These are phyloP conservation scores for Lerema accius DNA, from an alignment of 1,140 invertebrate genomes.

Conservation along the genomic window DNA sequence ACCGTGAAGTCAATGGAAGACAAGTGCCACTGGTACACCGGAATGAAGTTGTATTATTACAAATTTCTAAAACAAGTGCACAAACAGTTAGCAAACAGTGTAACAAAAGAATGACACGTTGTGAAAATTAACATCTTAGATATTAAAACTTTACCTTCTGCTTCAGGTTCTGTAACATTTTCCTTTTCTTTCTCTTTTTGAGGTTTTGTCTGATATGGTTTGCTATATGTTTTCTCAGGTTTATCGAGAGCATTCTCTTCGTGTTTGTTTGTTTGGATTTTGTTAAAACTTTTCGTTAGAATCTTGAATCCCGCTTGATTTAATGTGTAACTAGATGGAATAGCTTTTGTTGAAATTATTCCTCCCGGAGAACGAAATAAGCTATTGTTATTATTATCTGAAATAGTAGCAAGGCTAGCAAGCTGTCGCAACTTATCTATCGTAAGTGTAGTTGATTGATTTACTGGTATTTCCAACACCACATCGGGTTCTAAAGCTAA, in stretches of 20 bases:
- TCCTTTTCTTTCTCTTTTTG: conserved; percentile 61
- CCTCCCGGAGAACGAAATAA: conserved; percentile 75
- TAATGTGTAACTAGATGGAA: conserved; percentile 82
- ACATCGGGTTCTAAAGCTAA: conserved; percentile 71
- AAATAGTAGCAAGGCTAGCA: conserved; percentile 80
- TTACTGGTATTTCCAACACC: conserved; percentile 74
- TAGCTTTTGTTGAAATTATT: conserved; percentile 83
- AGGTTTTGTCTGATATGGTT: conserved; percentile 54
- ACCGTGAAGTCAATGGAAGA: conserved; percentile 86
- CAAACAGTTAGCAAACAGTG: conserved; percentile 12
- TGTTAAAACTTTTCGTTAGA: conserved; percentile 86
- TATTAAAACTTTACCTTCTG: conserved; percentile 47
- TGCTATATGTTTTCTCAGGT: conserved; percentile 63
- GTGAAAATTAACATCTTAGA: conserved; percentile 1
- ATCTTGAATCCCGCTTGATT: conserved; percentile 87
- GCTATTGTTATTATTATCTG: conserved; percentile 75
- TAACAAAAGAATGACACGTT: background rate
- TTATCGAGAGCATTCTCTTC: conserved; percentile 70
- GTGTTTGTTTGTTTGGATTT: conserved; percentile 76
- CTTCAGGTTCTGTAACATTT: conserved; percentile 41
- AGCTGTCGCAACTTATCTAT: conserved; percentile 80
- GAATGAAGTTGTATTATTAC: conserved; percentile 79
- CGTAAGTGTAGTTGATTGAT: conserved; percentile 68
- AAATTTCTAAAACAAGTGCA: conserved; percentile 67
- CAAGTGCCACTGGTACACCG: conserved; percentile 87